These are phyloP conservation scores for Venustoraphidia nigricollis DNA, from an alignment of 2,888 invertebrate genomes.

Conservation along the genomic window DNA sequence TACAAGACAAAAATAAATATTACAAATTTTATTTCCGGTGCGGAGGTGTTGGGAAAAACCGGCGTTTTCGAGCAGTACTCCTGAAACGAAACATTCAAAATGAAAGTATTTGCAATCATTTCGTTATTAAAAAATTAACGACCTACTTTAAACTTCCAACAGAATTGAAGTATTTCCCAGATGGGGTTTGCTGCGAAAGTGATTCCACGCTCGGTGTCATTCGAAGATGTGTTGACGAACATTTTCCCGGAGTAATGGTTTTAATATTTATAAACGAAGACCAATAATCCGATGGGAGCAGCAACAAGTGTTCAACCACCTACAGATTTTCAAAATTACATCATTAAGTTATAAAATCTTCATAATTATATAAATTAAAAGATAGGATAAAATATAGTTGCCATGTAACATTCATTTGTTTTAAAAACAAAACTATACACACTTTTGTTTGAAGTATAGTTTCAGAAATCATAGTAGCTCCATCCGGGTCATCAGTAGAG, in stretches of 20 bases:
- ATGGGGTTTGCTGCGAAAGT: constrained; percentile 12
- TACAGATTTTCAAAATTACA: constrained; percentile 18
- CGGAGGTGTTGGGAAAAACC: background rate
- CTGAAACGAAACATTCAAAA: background rate
- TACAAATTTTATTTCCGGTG: background rate
- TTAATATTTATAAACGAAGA: constrained; percentile 45
- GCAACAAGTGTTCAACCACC: constrained; percentile 55
- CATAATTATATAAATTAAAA: too few relatives aligned
- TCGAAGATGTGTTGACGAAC: constrained; percentile 16
- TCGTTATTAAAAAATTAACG: too few relatives aligned
- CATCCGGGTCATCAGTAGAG: constrained; percentile 55
- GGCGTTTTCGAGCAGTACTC: background rate
- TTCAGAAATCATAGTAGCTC: constrained; percentile 58
- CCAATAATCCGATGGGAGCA: constrained; percentile 64
- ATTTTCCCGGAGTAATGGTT: constrained; percentile 10
- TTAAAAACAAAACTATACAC: background rate
- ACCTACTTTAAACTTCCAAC: too few relatives aligned
- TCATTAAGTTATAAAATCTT: too few relatives aligned
- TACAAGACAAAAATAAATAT: background rate
- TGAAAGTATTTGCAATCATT: too few relatives aligned
- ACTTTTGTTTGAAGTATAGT: constrained; percentile 25
- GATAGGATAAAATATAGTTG: too few relatives aligned
- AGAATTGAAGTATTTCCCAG: too few relatives aligned
- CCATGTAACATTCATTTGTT: too few relatives aligned
- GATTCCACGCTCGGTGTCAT: constrained; percentile 28